Percentiles rank a stretch among this genome's conserved stretches.
phyloP scores from a whole-genome alignment of 2,888 invertebrate genomes.

The Auanema sp. region DNA sequence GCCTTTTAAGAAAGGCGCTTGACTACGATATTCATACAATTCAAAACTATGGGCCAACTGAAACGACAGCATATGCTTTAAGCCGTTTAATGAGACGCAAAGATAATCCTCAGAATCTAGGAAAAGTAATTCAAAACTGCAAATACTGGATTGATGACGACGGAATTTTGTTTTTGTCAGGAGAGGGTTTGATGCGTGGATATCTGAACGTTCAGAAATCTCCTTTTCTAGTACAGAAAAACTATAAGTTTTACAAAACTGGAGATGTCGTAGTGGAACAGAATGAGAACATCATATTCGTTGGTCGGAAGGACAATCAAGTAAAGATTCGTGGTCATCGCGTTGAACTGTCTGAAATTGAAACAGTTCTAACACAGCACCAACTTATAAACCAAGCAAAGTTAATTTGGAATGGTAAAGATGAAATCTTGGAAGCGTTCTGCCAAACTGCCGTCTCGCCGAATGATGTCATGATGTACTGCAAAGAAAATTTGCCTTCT shows the following conservation, averaged over 20 bases:
- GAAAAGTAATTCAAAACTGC: slow-evolving; percentile 40
- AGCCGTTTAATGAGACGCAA: slow-evolving; percentile 33
- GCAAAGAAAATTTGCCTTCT: slow-evolving; percentile 37
- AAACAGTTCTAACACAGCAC: slow-evolving; percentile 30
- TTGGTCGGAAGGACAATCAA: slow-evolving; percentile 55
- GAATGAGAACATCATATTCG: slow-evolving; percentile 40
- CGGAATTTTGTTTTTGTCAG: slow-evolving; percentile 27
- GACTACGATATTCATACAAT: slow-evolving; percentile 32
- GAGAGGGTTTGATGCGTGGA: slow-evolving; percentile 52
- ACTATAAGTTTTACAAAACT: slow-evolving; percentile 40
- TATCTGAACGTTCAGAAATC: slow-evolving; percentile 37
- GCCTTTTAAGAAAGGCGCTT: slow-evolving; percentile 36
- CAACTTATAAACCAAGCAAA: slow-evolving; percentile 24
- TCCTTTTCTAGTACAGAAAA: slow-evolving; percentile 23
- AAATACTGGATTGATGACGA: slow-evolving; percentile 1
- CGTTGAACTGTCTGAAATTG: slow-evolving; percentile 58
- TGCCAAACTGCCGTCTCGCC: slow-evolving; percentile 10
- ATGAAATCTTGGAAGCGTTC: slow-evolving; percentile 39
- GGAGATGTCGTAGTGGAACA: slow-evolving; percentile 48
- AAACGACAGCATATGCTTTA: slow-evolving; percentile 54
- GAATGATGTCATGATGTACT: slow-evolving; percentile 22
- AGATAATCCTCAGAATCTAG: slow-evolving; percentile 46
- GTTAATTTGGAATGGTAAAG: slow-evolving; percentile 31
- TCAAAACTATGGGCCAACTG: slow-evolving; percentile 61
- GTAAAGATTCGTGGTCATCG: slow-evolving; percentile 59